Conservation (phyloP, 2,888 invertebrate species). For the Conistra vaccinii region DNA sequence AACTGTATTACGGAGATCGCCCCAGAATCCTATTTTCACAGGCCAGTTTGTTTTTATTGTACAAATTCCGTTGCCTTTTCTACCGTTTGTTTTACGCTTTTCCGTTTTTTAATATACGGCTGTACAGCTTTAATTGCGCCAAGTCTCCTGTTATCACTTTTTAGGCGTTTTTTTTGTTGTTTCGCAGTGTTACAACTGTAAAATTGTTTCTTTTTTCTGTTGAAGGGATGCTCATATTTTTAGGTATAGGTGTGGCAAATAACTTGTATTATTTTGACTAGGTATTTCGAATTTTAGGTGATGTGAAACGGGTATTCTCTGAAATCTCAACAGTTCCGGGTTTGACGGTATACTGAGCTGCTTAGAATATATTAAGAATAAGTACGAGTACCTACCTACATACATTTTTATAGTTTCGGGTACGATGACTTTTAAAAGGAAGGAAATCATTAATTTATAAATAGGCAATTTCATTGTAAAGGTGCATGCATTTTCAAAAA, state of each 20-base stretch:
- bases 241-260: not conserved
- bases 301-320: not conserved
- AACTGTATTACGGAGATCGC: constrained; percentile 68
- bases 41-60: constrained; percentile 72
- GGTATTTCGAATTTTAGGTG: not conserved
- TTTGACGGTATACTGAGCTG: not conserved
- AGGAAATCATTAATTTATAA: not conserved
- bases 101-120: constrained; percentile 64
- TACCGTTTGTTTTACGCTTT: constrained; percentile 64
- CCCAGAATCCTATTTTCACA: constrained; percentile 67
- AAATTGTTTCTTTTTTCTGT: constrained; percentile 21
- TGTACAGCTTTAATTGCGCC: constrained; percentile 63
- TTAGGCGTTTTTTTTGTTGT: constrained; percentile 36
- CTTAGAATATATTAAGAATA: too few relatives aligned
- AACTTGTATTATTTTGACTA: not conserved
- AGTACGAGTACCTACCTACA: too few relatives aligned
- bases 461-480: constrained; percentile 24
- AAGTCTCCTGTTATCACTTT: constrained; percentile 64
- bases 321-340: not conserved
- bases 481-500: constrained; percentile 7
- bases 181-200: constrained; percentile 18
- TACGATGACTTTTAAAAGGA: not conserved
- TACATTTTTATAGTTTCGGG: too few relatives aligned
- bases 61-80: constrained; percentile 66
- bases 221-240: not conserved